Evolutionary conservation across 1,140 invertebrate genomes (phyloP).

Genomic region (Calephelis virginiensis): DNA sequence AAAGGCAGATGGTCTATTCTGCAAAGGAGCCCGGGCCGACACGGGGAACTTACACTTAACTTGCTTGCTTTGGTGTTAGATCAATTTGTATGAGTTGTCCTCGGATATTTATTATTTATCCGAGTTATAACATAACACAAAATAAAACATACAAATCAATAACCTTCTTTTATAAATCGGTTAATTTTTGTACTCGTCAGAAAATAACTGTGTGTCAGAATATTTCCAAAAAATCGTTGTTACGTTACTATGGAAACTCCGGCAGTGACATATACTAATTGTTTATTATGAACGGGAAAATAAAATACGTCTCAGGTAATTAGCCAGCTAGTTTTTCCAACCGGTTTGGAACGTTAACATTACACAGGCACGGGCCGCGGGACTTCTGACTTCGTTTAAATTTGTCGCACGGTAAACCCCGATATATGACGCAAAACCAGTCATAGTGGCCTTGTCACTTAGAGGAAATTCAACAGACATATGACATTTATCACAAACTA

Average conservation of each 20-base stretch:
- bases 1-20: too few species aligned
- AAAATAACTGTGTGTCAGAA: too few species aligned
- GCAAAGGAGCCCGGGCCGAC: too few species aligned
- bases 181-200: too few species aligned
- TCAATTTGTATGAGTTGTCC: too few species aligned
- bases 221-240: too few species aligned
- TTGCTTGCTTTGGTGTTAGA: too few species aligned
- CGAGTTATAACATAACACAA: too few species aligned
- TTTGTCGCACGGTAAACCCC: constrained; percentile 13
- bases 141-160: too few species aligned
- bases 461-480: not conserved
- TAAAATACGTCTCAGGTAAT: not conserved
- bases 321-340: constrained; percentile 1
- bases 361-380: not conserved
- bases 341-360: not conserved
- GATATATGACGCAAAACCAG: not conserved
- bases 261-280: not conserved
- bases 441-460: not conserved
- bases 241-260: not conserved
- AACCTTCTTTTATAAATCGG: too few species aligned
- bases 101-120: too few species aligned
- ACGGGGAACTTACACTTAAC: too few species aligned
- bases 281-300: constrained; percentile 1
- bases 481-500: not conserved
- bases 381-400: not conserved